Base-by-base conservation (phyloP, 2,113 vertebrate genomes). In the Circaetus gallicus region DNA sequence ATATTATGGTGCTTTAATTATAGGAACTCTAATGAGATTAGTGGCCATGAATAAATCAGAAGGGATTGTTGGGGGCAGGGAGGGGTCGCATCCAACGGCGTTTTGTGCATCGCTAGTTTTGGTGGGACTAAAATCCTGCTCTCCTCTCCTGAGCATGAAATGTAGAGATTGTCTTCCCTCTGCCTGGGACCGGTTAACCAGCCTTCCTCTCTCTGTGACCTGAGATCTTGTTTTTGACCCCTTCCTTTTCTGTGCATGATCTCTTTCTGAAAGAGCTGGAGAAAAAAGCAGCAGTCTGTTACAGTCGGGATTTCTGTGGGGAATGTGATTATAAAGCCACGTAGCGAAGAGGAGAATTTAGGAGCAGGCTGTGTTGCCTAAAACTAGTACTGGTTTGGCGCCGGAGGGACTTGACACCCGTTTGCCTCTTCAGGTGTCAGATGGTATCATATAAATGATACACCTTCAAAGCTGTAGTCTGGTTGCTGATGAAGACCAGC, bases 11-110 rank as follows among this genome's bases (percentile, higher is more conserved):
- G 45, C 87, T 87, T 96, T 97, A 96, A 88, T 93, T 88, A 88
- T 72, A 96, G 85, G 92, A 95, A 42, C 45, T 85, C 53, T 85
- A 93, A 90, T 85, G 74, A 90, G 78, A 93, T 96, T 82, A 94
- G 74, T 86, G 73, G 74, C 63, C 10, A 2, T 49, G 78, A 95
- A 67, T 90, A 91, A 92, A 90, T 90, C 3, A 0, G 71, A 80
- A 62, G 53, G 62, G 74, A 79, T 88, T 59, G 62, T 73, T 87
- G 62, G 40, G 66, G 34, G 10, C 2, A 5, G 77, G 50, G 69
- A 74, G 52, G 13, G 58, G 45, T 50, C 7, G 28, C 29, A 74
- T 43, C 25, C 70, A 56, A 43, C 28, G 40, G 16, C 0, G 0
- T 67, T 76, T 58, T 56, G 31, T 76, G 40, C 6, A 16, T 56